Base-by-base conservation (phyloP, 2,888 invertebrate species). In the Sesamia inferens region DNA sequence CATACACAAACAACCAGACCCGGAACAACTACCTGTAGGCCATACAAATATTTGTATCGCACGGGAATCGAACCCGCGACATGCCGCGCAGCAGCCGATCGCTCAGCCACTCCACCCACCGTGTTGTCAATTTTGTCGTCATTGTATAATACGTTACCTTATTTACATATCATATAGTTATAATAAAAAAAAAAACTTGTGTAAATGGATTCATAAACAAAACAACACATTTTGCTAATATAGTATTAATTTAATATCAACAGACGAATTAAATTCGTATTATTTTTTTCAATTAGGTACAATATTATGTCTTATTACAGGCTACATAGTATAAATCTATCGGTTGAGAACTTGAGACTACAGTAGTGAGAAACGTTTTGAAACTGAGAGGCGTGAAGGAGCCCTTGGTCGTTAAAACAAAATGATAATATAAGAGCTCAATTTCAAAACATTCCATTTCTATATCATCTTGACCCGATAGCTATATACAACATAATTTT, bases 251-350 rank as follows among this genome's bases (percentile, higher is more conserved):
- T 93, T 94, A 92, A 92, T 94, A 92, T 92, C 90, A 95, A 94
- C 94, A 93, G 87, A 92, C 90, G 92, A 94, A 93, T 92, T 91
- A 91, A 92, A 93, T 94, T 93, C 94, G 92, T 92, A 82, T 89
- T 88, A 88, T 88, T 89, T 89, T 84, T 55, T 82, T 82, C 64
- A 74, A 79, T 81, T 80, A 82, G 80, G 68, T 86, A 87, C 83
- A 85, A 81, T 86, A 83, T 76, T 58, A 75, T 82, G 74, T 79
- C 72, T 64, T 73, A 81, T 75, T 44, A 65, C 71, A 70, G 68
- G 73, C 68, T 78, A 76, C 59, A 68, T 74, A 64, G 74, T 73
- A 73, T 71, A 7, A 31, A 68, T 31, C 55, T 79, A 65, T 42
- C 57, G 31, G 51, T 61, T 51, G 6, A 31, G 31, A 31, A 22